Base-by-base conservation (phyloP, 2,113 vertebrate genomes). In the Plestiodon gilberti region DNA sequence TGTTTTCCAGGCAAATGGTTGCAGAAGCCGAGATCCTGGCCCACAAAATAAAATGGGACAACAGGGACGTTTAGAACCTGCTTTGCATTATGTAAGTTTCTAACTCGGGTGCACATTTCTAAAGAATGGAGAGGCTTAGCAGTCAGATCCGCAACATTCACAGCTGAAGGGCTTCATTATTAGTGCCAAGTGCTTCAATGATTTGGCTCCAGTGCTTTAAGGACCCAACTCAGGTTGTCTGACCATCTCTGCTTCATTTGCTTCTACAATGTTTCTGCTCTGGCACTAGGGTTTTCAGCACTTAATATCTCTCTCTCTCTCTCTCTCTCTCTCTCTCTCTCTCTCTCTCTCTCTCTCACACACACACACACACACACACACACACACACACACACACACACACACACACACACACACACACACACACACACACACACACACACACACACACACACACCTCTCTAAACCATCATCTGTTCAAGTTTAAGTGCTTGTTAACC, bases 401-500 rank as follows among this genome's bases (percentile, higher is more conserved):
- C n/a, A n/a, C n/a, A n/a, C n/a, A n/a, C n/a, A n/a, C n/a, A n/a
- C n/a, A n/a, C n/a, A n/a, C n/a, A n/a, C n/a, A n/a, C n/a, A n/a
- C n/a, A n/a, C n/a, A n/a, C n/a, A n/a, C n/a, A n/a, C 52, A 55
- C 52, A 55, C n/a, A 55, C 52, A 55, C 52, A 55, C 52, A 55
- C 13, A 55, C 13, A 55, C 52, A 55, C 52, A 6, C 52, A 6
- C 30, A 33, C 13, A 28, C 33, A 38, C 23, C 14, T 64, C n/a
- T 38, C 70, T 35, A 35, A 35, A 35, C 22, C 23, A 67, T 28
- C 11, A n/a, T 43, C 48, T 59, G 64, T 48, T 69, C 74, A 38
- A 75, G 13, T 69, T 85, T 64, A 86, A 81, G 38, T 65, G 59
- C 17, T 57, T 64, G 3, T 81, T 87, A 81, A 87, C 10, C n/a